These are phyloP conservation scores for Drosophila birchii DNA, from an alignment of 2,888 invertebrate species.

Conservation along the genomic window DNA sequence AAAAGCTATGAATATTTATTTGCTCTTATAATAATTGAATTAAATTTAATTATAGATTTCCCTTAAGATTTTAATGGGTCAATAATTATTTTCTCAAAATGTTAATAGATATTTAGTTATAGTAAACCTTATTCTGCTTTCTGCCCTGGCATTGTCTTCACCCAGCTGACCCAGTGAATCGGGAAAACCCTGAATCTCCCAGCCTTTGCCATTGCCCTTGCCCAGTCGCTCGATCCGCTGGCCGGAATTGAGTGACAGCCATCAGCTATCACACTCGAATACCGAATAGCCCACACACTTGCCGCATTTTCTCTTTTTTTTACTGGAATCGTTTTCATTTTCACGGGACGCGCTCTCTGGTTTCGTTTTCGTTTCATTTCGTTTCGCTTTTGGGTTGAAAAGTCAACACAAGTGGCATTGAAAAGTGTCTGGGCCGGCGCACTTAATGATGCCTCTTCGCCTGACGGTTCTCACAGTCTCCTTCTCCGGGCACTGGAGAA, in stretches of 20 bases:
- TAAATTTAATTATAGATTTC: background rate
- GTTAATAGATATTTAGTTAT: background rate
- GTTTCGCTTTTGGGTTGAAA: conserved; percentile 61
- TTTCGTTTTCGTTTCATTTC: conserved; percentile 68
- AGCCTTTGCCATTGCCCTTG: conserved; percentile 17
- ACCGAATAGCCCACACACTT: conserved; percentile 45
- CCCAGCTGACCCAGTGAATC: conserved; percentile 65
- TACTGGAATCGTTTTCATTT: conserved; percentile 64
- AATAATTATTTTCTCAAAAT: background rate
- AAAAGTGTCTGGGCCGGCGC: conserved; percentile 49
- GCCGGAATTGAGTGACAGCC: conserved; percentile 59
- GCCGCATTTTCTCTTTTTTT: conserved; percentile 62
- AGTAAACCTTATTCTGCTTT: background rate
- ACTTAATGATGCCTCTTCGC: conserved; percentile 52
- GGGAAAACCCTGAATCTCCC: conserved; percentile 43
- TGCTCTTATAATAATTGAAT: too few relatives aligned
- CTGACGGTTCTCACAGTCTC: conserved; percentile 56
- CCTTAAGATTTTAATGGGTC: background rate
- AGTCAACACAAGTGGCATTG: conserved; percentile 62
- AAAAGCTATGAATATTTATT: too few relatives aligned
- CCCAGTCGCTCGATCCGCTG: conserved; percentile 20
- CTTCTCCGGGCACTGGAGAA: conserved; percentile 6
- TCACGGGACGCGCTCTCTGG: conserved; percentile 55
- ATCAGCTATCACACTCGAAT: conserved; percentile 57
- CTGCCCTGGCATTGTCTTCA: conserved; percentile 26